Conservation (phyloP, 2,888 invertebrate genomes). For the Pristionchus fissidentatus region DNA sequence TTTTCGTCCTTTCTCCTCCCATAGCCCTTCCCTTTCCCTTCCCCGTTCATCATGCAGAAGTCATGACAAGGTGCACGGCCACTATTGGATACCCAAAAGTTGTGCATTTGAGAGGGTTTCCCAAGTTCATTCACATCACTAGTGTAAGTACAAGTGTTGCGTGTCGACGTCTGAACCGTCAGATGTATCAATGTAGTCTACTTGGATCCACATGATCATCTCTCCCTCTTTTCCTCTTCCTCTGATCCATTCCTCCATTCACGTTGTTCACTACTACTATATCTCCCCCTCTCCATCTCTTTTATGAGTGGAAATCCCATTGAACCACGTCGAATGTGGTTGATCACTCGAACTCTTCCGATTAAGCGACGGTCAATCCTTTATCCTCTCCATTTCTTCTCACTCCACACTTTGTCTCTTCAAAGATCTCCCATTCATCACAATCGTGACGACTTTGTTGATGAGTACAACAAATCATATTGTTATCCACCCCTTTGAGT, state of each 20-base stretch:
- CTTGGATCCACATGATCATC: constrained; percentile 20
- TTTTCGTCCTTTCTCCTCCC: background rate
- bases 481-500: too few species aligned
- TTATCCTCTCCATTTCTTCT: too few species aligned
- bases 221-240: too few species aligned
- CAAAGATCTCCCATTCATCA: too few species aligned
- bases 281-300: background rate
- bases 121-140: too few species aligned
- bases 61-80: too few species aligned
- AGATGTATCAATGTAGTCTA: background rate
- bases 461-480: too few species aligned
- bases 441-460: too few species aligned
- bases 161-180: background rate
- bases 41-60: constrained; percentile 27
- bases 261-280: constrained; percentile 14
- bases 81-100: too few species aligned
- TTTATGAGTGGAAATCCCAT: constrained; percentile 37
- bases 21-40: too few species aligned
- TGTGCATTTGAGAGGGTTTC: too few species aligned
- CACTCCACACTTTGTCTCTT: too few species aligned
- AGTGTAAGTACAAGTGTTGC: background rate
- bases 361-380: constrained; percentile 6
- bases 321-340: constrained; percentile 22
- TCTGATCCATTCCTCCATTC: constrained; percentile 26
- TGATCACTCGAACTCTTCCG: constrained; percentile 5